Conservation (phyloP, 2,113 vertebrate genomes). For the Pandion haliaetus region DNA sequence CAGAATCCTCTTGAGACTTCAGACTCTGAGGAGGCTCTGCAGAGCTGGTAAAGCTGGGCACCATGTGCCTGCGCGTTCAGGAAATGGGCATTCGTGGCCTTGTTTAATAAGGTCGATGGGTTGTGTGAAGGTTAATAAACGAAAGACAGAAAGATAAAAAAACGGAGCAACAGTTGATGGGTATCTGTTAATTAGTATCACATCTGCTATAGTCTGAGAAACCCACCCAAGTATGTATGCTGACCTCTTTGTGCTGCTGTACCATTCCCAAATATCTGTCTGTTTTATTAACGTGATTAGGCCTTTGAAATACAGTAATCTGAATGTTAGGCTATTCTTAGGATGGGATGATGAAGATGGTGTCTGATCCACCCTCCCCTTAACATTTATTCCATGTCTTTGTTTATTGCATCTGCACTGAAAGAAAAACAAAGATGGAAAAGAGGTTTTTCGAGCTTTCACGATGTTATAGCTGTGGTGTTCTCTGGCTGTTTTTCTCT, state of each 20-base stretch:
- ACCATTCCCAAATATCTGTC: neutral
- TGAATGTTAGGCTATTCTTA: neutral
- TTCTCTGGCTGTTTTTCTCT: neutral
- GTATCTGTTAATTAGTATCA: neutral
- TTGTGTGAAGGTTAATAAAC: neutral
- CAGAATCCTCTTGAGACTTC: neutral
- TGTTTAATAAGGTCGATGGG: slow-evolving; percentile 43
- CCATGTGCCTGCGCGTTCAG: slow-evolving; percentile 29
- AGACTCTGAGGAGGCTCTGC: neutral
- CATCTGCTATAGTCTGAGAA: neutral
- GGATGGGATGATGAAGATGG: neutral
- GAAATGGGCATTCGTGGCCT: neutral
- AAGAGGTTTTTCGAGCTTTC: neutral
- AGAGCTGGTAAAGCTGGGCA: slow-evolving; percentile 49
- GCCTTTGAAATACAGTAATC: neutral
- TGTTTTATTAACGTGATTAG: neutral
- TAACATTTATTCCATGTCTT: neutral
- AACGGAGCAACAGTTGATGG: neutral
- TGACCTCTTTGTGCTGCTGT: neutral
- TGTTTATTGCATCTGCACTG: neutral
- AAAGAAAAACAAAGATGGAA: neutral
- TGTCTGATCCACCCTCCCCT: neutral
- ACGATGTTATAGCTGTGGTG: rapidly evolving
- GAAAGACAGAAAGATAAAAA: neutral
- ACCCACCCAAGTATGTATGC: neutral